Conservation (phyloP, 2,113 vertebrate species). For the Carollia perspicillata region DNA sequence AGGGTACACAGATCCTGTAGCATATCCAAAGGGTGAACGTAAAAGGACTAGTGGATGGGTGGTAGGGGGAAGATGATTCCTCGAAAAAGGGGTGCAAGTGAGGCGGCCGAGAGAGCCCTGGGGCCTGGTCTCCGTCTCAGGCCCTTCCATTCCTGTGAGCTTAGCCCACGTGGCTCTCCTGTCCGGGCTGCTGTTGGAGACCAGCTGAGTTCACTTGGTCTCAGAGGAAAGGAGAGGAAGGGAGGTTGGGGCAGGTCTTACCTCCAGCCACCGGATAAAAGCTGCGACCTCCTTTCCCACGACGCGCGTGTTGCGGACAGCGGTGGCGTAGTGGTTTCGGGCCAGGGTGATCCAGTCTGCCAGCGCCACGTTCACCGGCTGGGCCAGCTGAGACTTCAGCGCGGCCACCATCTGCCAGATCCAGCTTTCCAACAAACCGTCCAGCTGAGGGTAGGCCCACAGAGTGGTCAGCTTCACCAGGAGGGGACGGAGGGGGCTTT, state of each 20-base stretch:
- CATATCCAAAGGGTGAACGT: background rate
- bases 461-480: background rate
- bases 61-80: background rate
- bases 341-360: slow-evolving; percentile 91
- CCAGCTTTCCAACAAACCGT: slow-evolving; percentile 91
- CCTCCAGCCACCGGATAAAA: slow-evolving; percentile 90
- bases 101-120: background rate
- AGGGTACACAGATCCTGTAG: background rate
- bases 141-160: background rate
- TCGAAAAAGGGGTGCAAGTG: background rate
- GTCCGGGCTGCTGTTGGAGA: background rate
- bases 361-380: slow-evolving; percentile 86
- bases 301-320: slow-evolving; percentile 86
- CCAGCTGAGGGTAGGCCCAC: slow-evolving; percentile 79
- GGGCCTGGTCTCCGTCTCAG: background rate
- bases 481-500: background rate
- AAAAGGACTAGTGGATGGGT: background rate
- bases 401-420: slow-evolving; percentile 84
- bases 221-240: background rate
- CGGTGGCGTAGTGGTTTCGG: slow-evolving; percentile 88
- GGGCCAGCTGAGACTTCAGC: slow-evolving; percentile 81
- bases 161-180: background rate
- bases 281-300: slow-evolving; percentile 90
- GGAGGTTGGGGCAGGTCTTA: slow-evolving; percentile 59
- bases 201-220: background rate